Evolutionary conservation across 2,113 vertebrate genomes (phyloP).

Genomic region (Andinoacara biseriatus): DNA sequence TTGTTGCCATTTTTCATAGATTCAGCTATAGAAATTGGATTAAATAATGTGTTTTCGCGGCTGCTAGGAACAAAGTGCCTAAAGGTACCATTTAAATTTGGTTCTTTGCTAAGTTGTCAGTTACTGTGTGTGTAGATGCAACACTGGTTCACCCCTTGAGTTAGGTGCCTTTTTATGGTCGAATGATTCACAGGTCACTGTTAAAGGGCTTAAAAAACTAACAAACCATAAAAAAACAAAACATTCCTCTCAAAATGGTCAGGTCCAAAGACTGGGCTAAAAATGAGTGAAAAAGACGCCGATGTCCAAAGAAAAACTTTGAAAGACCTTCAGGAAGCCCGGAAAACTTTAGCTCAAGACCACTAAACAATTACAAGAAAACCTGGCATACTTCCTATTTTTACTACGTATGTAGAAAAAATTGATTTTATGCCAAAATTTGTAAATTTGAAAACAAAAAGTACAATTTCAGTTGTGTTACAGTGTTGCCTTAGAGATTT

Average conservation of each 20-base stretch:
- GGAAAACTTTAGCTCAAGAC: not conserved
- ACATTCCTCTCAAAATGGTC: no score
- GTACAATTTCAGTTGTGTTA: not conserved
- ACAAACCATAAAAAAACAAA: no score
- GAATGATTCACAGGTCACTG: no score
- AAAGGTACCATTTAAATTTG: not conserved
- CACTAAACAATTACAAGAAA: no score
- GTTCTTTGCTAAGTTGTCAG: not conserved
- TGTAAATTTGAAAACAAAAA: not conserved
- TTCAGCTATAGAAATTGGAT: no score
- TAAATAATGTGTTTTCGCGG: no score
- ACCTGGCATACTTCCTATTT: not conserved
- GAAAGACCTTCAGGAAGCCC: not conserved
- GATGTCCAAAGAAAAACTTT: not conserved
- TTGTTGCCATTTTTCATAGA: no score
- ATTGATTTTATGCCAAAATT: not conserved
- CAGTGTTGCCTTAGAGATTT: not conserved
- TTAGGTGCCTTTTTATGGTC: not conserved
- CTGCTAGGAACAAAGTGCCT: no score
- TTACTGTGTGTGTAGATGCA: not conserved
- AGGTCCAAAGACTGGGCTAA: no score
- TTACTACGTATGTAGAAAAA: not conserved
- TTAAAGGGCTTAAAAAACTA: not conserved
- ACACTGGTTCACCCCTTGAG: not conserved
- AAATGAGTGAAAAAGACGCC: not conserved